Conservation (phyloP, 1,140 invertebrate species). For the Plutomurus gul region DNA sequence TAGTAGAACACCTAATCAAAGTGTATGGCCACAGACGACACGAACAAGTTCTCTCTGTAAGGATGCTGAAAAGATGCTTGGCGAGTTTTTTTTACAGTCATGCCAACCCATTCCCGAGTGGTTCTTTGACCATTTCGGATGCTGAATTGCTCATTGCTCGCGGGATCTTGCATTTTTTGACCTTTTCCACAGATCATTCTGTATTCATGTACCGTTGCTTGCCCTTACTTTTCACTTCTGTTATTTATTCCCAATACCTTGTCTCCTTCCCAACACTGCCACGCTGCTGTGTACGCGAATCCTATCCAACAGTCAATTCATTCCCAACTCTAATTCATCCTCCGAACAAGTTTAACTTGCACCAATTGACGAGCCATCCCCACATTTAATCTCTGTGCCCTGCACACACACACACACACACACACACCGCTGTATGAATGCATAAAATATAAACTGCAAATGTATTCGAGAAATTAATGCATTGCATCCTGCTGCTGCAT, state of each 20-base stretch:
- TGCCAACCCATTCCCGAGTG: not conserved
- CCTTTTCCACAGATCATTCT: constrained; percentile 12
- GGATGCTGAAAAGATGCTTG: constrained; percentile 35
- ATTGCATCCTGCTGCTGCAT: no score
- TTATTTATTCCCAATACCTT: not conserved
- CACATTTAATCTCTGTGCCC: no score
- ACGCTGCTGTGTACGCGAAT: not conserved
- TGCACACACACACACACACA: no score
- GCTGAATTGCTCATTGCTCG: not conserved
- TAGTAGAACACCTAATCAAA: not conserved
- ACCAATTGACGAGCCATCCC: no score
- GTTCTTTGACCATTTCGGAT: constrained; percentile 29
- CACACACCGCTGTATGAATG: no score
- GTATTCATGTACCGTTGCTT: constrained; percentile 25
- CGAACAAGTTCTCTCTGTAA: constrained; percentile 34
- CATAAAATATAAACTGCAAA: no score
- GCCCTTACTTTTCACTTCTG: constrained; percentile 23
- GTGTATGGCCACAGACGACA: constrained; percentile 37
- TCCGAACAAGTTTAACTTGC: no score
- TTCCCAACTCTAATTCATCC: no score
- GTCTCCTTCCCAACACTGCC: not conserved
- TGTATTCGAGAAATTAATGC: no score
- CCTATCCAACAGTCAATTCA: no score
- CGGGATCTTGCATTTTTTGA: constrained; percentile 29
- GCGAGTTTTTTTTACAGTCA: constrained; percentile 31